Evolutionary conservation across 2,113 vertebrate species (phyloP), one percentile per base, ranked within the genome.

Genomic region (Piprites chloris): DNA sequence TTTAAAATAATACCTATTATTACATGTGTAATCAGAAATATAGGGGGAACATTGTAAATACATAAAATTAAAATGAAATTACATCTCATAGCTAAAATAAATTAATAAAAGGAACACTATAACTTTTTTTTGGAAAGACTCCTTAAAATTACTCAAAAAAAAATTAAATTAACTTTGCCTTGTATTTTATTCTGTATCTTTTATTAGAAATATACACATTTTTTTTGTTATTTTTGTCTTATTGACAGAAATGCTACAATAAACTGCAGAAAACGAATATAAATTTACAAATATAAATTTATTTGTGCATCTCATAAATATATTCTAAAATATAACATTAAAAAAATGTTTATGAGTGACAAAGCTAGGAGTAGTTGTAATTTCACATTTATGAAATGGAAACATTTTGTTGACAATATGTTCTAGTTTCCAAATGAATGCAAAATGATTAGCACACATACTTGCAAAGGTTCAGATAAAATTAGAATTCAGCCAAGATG

Each of bases 381-480:
- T 69, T 89, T 61, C 8, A 14, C 16, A 26, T 84, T 85, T 77
- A 62, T 56, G 26, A 74, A 93, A 86, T 1, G 4, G 42, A 74
- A 72, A 65, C 21, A 32, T 91, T 94, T 88, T 91, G 17, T 85
- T 79, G 46, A 85, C 82, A 77, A 83, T 44, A 78, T 67, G 59
- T 63, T 81, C 89, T 71, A 71, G 41, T 68, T 91, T 87, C 72
- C 80, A 85, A 84, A 92, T 49, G 37, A 90, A 96, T 84, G 53
- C 39, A 86, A 89, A 80, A 53, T 41, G 1, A 12, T 97, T 90
- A 91, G 69, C 65, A 87, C 68, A 56, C 23, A 58, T 78, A 61
- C 79, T 95, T 94, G 61, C 65, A 90, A 93, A 88, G 55, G 68
- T 93, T 96, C 76, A 86, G 84, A 91, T 87, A 84, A 95, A 94